Percentiles rank a stretch among this genome's conserved stretches.
phyloP scores from a whole-genome alignment of 2,888 invertebrate genomes.

The Tribolium freemani region DNA sequence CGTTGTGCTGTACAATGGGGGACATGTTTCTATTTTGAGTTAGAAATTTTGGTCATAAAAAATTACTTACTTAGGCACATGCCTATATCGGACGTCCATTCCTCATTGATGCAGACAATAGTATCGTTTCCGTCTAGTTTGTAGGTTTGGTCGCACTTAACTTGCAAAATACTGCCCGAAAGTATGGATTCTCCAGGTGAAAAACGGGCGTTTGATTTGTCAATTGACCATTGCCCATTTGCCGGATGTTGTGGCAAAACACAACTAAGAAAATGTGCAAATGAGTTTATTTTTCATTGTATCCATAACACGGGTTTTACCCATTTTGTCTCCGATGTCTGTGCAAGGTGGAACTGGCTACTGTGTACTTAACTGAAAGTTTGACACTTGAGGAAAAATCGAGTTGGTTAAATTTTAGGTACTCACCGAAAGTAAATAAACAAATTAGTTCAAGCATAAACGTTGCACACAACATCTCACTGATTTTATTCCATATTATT shows the following conservation, averaged over 20 bases:
- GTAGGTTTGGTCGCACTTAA: constrained; percentile 2
- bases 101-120: constrained; percentile 26
- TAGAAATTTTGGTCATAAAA: background rate
- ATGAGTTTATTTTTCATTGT: too few relatives aligned
- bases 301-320: background rate
- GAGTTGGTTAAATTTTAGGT: too few relatives aligned
- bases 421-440: too few relatives aligned
- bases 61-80: constrained; percentile 47
- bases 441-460: too few relatives aligned
- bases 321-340: background rate
- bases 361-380: background rate
- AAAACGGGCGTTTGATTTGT: background rate
- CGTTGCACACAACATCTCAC: too few relatives aligned
- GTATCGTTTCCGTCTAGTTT: constrained; percentile 6
- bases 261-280: background rate
- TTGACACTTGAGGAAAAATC: too few relatives aligned
- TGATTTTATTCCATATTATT: too few relatives aligned
- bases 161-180: constrained; percentile 1
- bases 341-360: background rate
- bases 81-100: constrained; percentile 44
- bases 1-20: constrained; percentile 20
- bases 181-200: background rate
- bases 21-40: constrained; percentile 5
- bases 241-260: constrained; percentile 14
- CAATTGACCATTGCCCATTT: constrained; percentile 9